Base-by-base conservation (phyloP, 2,113 vertebrate species). In the Peromyscus leucopus region DNA sequence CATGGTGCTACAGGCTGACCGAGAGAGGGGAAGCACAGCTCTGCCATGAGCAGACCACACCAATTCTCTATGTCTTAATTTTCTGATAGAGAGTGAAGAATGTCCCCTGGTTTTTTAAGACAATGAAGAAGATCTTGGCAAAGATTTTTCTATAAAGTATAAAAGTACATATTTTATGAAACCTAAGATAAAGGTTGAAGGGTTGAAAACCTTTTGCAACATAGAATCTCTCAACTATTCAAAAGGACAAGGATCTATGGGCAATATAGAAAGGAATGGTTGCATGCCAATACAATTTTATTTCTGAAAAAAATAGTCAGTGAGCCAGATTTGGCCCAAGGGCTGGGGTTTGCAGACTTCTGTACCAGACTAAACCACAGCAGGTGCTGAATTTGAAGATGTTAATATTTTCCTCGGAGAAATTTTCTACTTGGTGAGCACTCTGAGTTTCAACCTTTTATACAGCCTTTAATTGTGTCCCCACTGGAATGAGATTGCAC, bases 201-300 rank as follows among this genome's bases (percentile, higher is more conserved):
- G 39, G 24, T 59, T 72, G 13, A 74, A 28, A 74, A 74, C n/a
- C 8, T 13, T 74, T 33, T 83, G 33, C 2, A 28, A 78, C 17
- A 71, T 36, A 22, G 21, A 48, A 21, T 94, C 26, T 85, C 13
- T 59, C 48, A 71, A 24, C 28, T 80, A 46, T 36, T 75, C 51
- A 51, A 86, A 95, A 89, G 13, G 12, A 33, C 39, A 94, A 92
- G 19, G 16, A 85, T 39, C 28, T 33, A 51, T 2, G 13, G 24
- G 72, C 28, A 83, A 78, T 65, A 57, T 46, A 12, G 65, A 72
- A 87, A 76, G 2, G 63, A 95, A 83, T 72, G 36, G 84, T 13
- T 89, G 46, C 28, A 12, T 93, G 80, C 57, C 51, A 89, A 82
- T 65, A 93, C 91, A 93, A 63, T 69, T 89, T 96, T 93, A 91